Percentiles rank a stretch among this genome's conserved stretches.
These are phyloP conservation scores for Drosophila melanosoma DNA, from an alignment of 2,888 invertebrate species.

Conservation along the genomic window DNA sequence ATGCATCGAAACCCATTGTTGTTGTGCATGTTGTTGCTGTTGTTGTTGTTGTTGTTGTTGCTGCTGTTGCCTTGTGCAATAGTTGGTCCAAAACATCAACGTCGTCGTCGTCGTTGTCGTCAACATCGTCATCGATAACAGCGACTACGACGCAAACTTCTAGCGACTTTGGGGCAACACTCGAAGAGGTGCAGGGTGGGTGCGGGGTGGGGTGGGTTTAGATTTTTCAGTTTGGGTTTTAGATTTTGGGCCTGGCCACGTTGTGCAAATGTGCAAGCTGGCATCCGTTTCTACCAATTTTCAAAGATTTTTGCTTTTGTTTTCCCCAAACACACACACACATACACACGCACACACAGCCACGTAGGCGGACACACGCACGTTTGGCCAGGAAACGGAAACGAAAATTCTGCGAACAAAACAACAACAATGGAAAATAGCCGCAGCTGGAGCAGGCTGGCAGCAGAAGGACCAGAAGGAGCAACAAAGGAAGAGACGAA, in stretches of 20 bases:
- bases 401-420: conserved; percentile 80
- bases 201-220: not conserved
- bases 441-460: conserved; percentile 29
- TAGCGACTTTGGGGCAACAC: conserved; percentile 60
- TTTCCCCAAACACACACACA: conserved; percentile 56
- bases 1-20: conserved; percentile 60
- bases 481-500: conserved; percentile 36
- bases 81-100: conserved; percentile 22
- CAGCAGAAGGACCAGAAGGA: not conserved
- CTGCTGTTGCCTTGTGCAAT: conserved; percentile 17
- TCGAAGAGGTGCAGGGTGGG: not conserved
- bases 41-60: conserved; percentile 33
- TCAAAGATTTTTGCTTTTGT: conserved; percentile 78
- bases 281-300: conserved; percentile 79
- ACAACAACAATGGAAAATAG: conserved; percentile 60
- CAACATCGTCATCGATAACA: conserved; percentile 72
- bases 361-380: conserved; percentile 58
- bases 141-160: conserved; percentile 43
- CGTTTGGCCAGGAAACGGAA: conserved; percentile 80
- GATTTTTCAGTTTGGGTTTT: not conserved
- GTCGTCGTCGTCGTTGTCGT: conserved; percentile 41
- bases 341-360: conserved; percentile 18
- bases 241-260: conserved; percentile 58
- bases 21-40: conserved; percentile 18
- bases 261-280: conserved; percentile 81